These are phyloP conservation scores for Trissonchulus latispiculum DNA, from an alignment of 2,888 invertebrate genomes.

Conservation along the genomic window DNA sequence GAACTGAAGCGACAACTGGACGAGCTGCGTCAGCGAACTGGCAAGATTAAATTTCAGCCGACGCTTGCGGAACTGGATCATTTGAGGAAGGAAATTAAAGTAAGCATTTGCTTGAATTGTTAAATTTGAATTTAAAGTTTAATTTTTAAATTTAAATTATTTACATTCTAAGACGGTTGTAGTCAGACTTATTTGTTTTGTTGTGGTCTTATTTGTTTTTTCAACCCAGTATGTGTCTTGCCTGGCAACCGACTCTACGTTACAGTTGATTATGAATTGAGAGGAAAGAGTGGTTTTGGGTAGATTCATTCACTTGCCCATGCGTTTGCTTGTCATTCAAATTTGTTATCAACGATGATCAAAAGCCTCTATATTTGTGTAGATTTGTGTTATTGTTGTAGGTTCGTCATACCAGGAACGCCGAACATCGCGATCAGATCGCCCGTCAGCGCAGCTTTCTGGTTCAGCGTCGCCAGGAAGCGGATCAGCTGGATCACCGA, in stretches of 20 bases:
- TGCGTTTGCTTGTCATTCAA: too few species aligned
- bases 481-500: background rate
- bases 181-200: too few species aligned
- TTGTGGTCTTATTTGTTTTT: too few species aligned
- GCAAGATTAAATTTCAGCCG: background rate
- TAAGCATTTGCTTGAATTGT: background rate
- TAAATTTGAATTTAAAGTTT: background rate
- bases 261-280: too few species aligned
- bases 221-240: too few species aligned
- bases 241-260: too few species aligned
- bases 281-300: too few species aligned
- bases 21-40: slow-evolving; percentile 59
- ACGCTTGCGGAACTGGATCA: background rate
- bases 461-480: background rate
- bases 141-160: too few species aligned
- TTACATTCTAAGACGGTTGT: too few species aligned
- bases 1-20: slow-evolving; percentile 87
- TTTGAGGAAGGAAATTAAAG: background rate
- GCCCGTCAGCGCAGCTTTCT: background rate
- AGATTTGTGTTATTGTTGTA: background rate
- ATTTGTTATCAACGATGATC: too few species aligned
- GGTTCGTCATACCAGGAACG: background rate
- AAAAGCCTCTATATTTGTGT: too few species aligned
- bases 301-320: too few species aligned
- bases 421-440: background rate